These are phyloP conservation scores for Lordiphosa andalusiaca DNA, from an alignment of 2,888 invertebrate genomes.

Conservation along the genomic window DNA sequence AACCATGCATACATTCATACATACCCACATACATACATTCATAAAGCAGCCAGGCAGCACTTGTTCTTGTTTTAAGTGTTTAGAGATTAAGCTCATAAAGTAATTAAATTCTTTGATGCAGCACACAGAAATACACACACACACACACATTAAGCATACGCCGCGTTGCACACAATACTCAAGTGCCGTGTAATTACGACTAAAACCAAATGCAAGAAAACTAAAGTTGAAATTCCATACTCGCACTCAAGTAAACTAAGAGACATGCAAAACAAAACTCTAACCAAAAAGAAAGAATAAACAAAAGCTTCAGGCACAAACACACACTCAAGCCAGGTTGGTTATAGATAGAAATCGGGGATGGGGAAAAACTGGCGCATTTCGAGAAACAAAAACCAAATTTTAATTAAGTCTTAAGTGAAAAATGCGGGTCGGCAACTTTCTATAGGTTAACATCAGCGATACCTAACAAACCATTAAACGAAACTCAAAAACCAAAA, in stretches of 20 bases:
- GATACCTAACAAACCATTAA: conserved; percentile 35
- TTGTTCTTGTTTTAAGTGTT: background rate
- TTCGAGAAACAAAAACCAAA: conserved; percentile 26
- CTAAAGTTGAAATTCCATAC: conserved; percentile 71
- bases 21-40: conserved; percentile 8
- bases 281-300: conserved; percentile 23
- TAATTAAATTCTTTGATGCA: too few species aligned
- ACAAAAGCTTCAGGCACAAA: conserved; percentile 11
- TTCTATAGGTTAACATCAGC: conserved; percentile 62
- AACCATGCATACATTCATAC: conserved; percentile 10
- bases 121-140: conserved; percentile 15
- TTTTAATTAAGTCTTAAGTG: conserved; percentile 48
- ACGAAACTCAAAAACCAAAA: conserved; percentile 2
- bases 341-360: too few species aligned
- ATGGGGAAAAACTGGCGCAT: too few species aligned
- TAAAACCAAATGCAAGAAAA: conserved; percentile 31
- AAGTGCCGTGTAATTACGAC: conserved; percentile 49
- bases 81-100: conserved; percentile 1
- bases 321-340: too few species aligned
- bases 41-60: conserved; percentile 14
- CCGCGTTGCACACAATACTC: conserved; percentile 56
- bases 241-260: conserved; percentile 67
- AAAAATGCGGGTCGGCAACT: conserved; percentile 52
- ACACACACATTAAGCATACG: conserved; percentile 52
- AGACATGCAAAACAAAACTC: conserved; percentile 39